Evolutionary conservation across 2,888 invertebrate species (phyloP).

Genomic region (Hoplodrina blanda): DNA sequence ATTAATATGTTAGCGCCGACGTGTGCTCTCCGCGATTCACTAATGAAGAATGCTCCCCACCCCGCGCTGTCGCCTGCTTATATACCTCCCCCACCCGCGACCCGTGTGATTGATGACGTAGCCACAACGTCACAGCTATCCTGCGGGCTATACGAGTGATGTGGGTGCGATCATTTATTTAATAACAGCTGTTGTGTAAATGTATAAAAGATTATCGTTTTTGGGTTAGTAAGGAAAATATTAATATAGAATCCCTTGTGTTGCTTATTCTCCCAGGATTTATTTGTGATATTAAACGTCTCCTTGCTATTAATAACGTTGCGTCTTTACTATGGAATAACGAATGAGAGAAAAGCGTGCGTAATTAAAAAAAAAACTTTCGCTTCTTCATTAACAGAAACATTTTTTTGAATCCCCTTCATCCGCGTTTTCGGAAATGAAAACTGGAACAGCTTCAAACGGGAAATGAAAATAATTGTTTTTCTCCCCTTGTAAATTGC

Average conservation of each 20-base stretch:
- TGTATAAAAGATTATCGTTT: slow-evolving; percentile 68
- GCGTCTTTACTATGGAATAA: slow-evolving; percentile 14
- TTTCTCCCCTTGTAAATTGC: slow-evolving; percentile 53
- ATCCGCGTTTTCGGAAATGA: slow-evolving; percentile 56
- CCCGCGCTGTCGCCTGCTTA: slow-evolving; percentile 71
- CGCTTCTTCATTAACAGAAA: slow-evolving; percentile 41
- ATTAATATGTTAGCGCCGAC: slow-evolving; percentile 79
- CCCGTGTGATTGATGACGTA: slow-evolving; percentile 85
- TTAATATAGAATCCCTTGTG: slow-evolving; percentile 44
- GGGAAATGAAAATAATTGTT: slow-evolving; percentile 58
- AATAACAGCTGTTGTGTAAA: slow-evolving; percentile 68
- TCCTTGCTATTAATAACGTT: slow-evolving; percentile 8
- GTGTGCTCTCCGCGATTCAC: slow-evolving; percentile 73
- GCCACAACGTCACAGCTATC: slow-evolving; percentile 77
- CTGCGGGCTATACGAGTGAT: slow-evolving; percentile 72
- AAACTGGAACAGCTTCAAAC: slow-evolving; percentile 42
- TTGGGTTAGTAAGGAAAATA: slow-evolving; percentile 59
- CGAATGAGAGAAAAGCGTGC: slow-evolving; percentile 3
- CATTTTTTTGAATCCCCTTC: slow-evolving; percentile 32
- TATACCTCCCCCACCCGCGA: slow-evolving; percentile 70
- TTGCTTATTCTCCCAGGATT: slow-evolving; percentile 21
- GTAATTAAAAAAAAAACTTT: slow-evolving; percentile 36
- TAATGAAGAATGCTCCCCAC: slow-evolving; percentile 82
- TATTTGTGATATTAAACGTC: slow-evolving; percentile 40
- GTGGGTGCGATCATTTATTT: slow-evolving; percentile 81